Base-by-base conservation (phyloP, 2,797 vertebrate species). In the Trachurus trachurus region DNA sequence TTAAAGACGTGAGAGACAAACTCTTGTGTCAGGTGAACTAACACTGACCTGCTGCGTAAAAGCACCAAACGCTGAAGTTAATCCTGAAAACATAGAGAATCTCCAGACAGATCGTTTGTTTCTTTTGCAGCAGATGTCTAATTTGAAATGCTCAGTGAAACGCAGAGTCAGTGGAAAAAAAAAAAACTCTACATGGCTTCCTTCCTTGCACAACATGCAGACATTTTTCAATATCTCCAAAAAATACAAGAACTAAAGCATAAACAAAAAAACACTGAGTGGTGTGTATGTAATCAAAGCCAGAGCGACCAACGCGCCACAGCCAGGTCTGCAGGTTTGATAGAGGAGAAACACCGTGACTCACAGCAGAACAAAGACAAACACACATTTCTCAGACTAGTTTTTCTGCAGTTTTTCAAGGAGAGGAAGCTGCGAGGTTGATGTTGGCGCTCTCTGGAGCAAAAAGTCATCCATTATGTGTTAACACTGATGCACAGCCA, bases 401-500 rank as follows among this genome's bases (percentile, higher is more conserved):
- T 63, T 74, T 74, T 82, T 88, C 93, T 94, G 83, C 92, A 92
- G 94, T 95, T 79, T 96, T 89, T 89, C 62, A 94, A 94, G 89
- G 87, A 87, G 93, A 96, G 95, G 96, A 97, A 97, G 93, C 89
- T 88, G 91, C 82, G 64, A 96, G 47, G 95, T 97, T 97, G 96
- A 96, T 94, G 91, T 97, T 98, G 97, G 96, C 96, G 73, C 88
- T 86, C 74, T 70, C 61, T 78, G 64, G 89, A 93, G 94, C 81
- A 96, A 96, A 94, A 96, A 96, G 94, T 94, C 94, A 95, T 96
- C 96, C 95, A 96, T 95, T 96, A 96, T 96, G 94, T 93, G 93
- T 92, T 92, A 92, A 95, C 92, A 89, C 94, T 91, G 92, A 94
- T 94, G 95, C 66, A 21, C 62, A 54, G 49, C 74, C 72, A 72